Conservation (phyloP, 1,140 invertebrate species). For the Drosophila mauritiana region DNA sequence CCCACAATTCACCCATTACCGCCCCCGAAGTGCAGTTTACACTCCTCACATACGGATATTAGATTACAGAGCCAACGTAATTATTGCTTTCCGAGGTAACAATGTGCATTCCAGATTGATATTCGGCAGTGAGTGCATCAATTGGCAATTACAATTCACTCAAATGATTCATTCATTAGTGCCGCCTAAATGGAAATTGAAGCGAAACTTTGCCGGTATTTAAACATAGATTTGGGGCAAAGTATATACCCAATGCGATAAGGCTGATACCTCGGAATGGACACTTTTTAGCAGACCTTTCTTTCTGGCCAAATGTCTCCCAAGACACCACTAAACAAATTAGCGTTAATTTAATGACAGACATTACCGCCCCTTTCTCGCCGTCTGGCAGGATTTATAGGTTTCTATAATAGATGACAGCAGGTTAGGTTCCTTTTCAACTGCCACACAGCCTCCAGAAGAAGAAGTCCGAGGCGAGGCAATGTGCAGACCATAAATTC, state of each 20-base stretch:
- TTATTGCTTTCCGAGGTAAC: conserved; percentile 66
- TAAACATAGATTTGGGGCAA: conserved; percentile 37
- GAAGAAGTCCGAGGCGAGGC: conserved; percentile 23
- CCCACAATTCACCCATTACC: conserved; percentile 1
- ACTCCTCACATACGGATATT: conserved; percentile 58
- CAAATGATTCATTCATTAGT: conserved; percentile 35
- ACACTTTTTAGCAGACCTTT: conserved; percentile 48
- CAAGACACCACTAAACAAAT: conserved; percentile 81
- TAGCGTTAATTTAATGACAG: conserved; percentile 83
- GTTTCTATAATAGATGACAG: conserved; percentile 45
- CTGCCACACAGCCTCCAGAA: conserved; percentile 3
- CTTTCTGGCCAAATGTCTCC: conserved; percentile 62
- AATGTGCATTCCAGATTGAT: conserved; percentile 37
- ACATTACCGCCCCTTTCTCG: conserved; percentile 58
- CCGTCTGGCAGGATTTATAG: conserved; percentile 65
- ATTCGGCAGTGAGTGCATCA: conserved; percentile 22
- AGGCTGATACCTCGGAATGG: conserved; percentile 25
- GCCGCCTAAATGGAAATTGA: conserved; percentile 40
- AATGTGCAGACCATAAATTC: conserved; percentile 67
- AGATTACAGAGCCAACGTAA: conserved; percentile 63
- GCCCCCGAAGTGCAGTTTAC: conserved; percentile 9
- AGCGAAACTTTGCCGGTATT: conserved; percentile 1
- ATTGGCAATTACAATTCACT: conserved; percentile 34
- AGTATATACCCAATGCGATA: conserved; percentile 23
- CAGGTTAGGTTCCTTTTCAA: conserved; percentile 32